Evolutionary conservation across 2,797 vertebrate genomes (phyloP), one percentile per base, ranked within the genome.

Genomic region (Cynopterus sphinx): DNA sequence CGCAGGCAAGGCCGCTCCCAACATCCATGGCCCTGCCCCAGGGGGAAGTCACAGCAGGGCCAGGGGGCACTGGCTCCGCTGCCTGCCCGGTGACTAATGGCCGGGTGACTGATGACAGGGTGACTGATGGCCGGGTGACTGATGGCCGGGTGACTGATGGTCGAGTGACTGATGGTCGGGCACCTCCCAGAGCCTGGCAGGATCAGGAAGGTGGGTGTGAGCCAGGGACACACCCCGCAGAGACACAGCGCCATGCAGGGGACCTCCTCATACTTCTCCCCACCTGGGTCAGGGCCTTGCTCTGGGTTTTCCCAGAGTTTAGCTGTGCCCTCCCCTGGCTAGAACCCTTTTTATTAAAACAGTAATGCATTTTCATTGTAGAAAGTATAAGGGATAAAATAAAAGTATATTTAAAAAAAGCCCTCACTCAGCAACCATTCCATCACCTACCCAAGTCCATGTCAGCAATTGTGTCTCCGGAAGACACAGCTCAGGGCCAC

Each of bases 11-110:
- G 71, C n/a, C 1, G 33, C 9, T n/a, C 39, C 75, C 49, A 2
- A 1, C 43, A 49, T 15, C 49, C 46, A 11, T 13, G 2, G 46
- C 46, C 49, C 49, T 1, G 49, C 46, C 49, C 49, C 46, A 5
- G 49, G 49, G 16, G 49, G 49, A 49, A 49, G 49, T 16, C 49
- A 49, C 43, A 7, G 39, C 46, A 10, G 39, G 26, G 26, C 53
- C 75, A 0, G n/a, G 0, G 67, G 74, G 28, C 65, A 22, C 0
- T 16, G 79, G 21, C 31, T 28, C 36, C 55, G 63, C 75, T 0
- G 24, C 67, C n/a, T 55, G 15, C 46, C 46, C 0, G 12, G 10
- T 2, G 43, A 10, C 46, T n/a, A n/a, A n/a, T n/a, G 43, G 10
- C 43, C 3, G 43, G 43, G n/a, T n/a, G n/a, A n/a, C n/a, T 46